phyloP scores from a whole-genome alignment of 2,113 vertebrate species.

The Eublepharis macularius region DNA sequence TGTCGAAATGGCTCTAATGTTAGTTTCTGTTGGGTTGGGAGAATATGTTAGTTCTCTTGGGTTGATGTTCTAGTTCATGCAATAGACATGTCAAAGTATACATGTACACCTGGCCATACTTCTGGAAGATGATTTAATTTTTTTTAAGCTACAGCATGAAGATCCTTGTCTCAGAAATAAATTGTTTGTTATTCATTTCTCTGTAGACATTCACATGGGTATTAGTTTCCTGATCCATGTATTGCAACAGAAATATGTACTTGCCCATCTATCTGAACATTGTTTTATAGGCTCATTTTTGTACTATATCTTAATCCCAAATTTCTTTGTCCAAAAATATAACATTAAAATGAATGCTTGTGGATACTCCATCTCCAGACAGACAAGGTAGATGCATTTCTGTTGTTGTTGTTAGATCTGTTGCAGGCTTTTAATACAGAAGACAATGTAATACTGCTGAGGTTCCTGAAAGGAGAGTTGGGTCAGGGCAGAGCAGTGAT shows the following conservation, averaged over 20 bases:
- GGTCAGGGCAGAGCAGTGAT: no score
- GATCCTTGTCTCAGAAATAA: neutral
- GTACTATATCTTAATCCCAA: neutral
- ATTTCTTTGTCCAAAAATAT: neutral
- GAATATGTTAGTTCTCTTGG: neutral
- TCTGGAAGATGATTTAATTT: neutral
- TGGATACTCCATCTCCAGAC: no score
- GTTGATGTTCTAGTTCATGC: neutral
- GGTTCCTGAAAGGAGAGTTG: no score
- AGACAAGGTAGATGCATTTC: no score
- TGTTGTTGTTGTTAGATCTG: no score
- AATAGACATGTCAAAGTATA: neutral
- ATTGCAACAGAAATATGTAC: neutral
- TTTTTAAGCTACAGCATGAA: neutral
- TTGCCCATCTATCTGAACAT: neutral
- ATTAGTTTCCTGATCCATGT: neutral
- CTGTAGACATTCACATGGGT: neutral
- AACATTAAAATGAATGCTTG: no score
- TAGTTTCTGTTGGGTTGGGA: neutral
- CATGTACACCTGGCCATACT: no score
- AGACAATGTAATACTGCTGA: no score
- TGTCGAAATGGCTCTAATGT: neutral
- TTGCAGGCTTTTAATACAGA: no score
- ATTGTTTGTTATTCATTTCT: neutral
- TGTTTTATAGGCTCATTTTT: neutral